Percentiles rank a stretch among this genome's conserved stretches.
Evolutionary conservation across 2,797 vertebrate genomes (phyloP).

Genomic region (Sternarchorhynchus goeldii): DNA sequence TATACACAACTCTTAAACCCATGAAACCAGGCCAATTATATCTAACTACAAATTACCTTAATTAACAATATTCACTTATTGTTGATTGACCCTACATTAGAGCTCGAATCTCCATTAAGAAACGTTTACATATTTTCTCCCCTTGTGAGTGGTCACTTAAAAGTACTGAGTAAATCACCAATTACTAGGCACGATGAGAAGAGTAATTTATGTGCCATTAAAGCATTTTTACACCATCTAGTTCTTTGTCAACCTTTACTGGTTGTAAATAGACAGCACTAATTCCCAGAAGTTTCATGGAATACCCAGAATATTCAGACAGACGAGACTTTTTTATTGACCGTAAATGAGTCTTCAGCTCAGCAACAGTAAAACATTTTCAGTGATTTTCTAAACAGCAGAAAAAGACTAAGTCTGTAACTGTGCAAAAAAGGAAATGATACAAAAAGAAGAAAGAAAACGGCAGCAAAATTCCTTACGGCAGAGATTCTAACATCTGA

Average conservation of each 20-base stretch:
- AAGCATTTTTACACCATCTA: neutral
- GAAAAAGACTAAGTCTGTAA: constrained; percentile 42
- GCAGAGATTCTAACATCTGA: constrained; percentile 42
- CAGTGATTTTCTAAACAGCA: constrained; percentile 40
- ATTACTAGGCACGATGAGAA: neutral
- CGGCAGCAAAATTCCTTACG: constrained; percentile 55
- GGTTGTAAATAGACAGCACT: neutral
- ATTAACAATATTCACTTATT: neutral
- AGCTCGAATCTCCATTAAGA: neutral
- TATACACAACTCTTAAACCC: neutral
- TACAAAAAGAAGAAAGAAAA: constrained; percentile 40
- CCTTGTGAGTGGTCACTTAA: constrained; percentile 3
- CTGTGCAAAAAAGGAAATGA: constrained; percentile 50
- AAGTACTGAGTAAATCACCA: neutral
- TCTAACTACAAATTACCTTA: constrained; percentile 13
- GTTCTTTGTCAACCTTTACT: constrained; percentile 18
- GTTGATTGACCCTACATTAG: neutral
- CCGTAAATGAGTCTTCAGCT: constrained; percentile 41
- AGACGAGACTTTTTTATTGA: constrained; percentile 39
- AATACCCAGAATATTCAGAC: neutral
- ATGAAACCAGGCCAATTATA: neutral
- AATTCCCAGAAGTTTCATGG: neutral
- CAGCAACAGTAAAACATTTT: constrained; percentile 40
- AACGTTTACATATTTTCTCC: constrained; percentile 4
- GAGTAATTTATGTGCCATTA: neutral